A percentile compares a stretch with the other conserved stretches of the same genome.
These are phyloP conservation scores for Congeria kusceri DNA, from an alignment of 2,888 invertebrate genomes.

Conservation along the genomic window DNA sequence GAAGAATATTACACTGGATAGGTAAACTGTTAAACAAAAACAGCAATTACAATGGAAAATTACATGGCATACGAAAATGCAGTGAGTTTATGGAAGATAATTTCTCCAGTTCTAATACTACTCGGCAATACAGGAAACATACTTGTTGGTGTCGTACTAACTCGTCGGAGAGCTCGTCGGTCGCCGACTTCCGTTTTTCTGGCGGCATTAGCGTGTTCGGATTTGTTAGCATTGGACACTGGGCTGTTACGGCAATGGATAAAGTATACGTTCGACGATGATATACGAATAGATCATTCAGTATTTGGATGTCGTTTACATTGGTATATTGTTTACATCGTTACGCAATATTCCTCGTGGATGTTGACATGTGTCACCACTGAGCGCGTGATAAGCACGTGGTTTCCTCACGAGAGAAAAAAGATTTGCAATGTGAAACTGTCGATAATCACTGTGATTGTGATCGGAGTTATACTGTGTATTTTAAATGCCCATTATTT, in stretches of 20 bases:
- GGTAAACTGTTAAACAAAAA: too few relatives aligned
- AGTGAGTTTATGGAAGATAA: conserved; percentile 18
- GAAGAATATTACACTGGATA: too few relatives aligned
- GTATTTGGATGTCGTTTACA: conserved; percentile 44
- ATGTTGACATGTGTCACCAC: conserved; percentile 56
- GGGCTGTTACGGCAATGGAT: conserved; percentile 32
- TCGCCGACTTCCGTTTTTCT: conserved; percentile 11
- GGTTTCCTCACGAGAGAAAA: conserved; percentile 38
- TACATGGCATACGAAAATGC: conserved; percentile 14
- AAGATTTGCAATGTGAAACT: conserved; percentile 19
- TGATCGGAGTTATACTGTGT: conserved; percentile 20
- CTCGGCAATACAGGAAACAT: conserved; percentile 14
- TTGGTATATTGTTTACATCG: conserved; percentile 52
- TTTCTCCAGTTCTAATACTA: conserved; percentile 24
- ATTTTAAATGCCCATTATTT: conserved; percentile 46
- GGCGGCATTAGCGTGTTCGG: conserved; percentile 13
- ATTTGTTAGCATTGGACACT: conserved; percentile 18
- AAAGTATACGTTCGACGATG: conserved; percentile 39
- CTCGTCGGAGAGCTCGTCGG: conserved; percentile 5
- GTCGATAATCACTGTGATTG: conserved; percentile 28
- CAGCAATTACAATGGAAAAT: conserved; percentile 3
- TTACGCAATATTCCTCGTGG: conserved; percentile 59
- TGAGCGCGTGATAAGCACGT: conserved; percentile 49
- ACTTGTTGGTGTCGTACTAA: conserved; percentile 9
- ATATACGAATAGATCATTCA: conserved; percentile 41